Evolutionary conservation across 2,888 invertebrate species (phyloP).

Genomic region (Cantharis flavilabris): DNA sequence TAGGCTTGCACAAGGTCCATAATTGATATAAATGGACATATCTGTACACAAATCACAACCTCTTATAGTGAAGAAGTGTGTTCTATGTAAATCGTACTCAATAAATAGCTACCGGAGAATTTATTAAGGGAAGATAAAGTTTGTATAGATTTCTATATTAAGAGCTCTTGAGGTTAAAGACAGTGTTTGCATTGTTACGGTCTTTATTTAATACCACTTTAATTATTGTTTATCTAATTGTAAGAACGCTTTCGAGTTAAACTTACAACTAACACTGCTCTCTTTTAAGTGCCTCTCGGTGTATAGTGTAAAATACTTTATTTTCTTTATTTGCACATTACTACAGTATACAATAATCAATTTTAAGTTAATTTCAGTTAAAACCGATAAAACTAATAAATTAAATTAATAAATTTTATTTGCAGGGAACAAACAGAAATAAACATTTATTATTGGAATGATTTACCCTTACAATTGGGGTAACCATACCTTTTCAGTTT

Average conservation of each 20-base stretch:
- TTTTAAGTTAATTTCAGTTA: neutral
- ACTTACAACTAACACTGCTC: too few species aligned
- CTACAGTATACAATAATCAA: too few species aligned
- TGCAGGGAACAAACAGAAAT: too few species aligned
- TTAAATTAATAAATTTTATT: too few species aligned
- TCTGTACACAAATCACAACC: constrained; percentile 39
- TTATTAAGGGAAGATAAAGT: constrained; percentile 42
- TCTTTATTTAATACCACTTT: constrained; percentile 37
- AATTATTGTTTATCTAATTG: neutral
- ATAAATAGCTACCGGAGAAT: constrained; percentile 47
- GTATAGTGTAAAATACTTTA: neutral
- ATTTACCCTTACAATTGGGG: too few species aligned
- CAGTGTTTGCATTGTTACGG: constrained; percentile 37
- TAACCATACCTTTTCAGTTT: too few species aligned
- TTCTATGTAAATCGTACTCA: constrained; percentile 50
- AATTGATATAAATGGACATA: constrained; percentile 43
- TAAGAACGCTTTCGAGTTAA: neutral
- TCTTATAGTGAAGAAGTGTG: constrained; percentile 51
- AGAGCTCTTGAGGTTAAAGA: constrained; percentile 34
- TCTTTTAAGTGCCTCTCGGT: neutral
- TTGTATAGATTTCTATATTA: constrained; percentile 44
- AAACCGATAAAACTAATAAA: too few species aligned
- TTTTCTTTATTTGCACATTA: too few species aligned
- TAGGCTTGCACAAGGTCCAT: constrained; percentile 36
- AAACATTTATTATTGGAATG: too few species aligned